Percentiles rank a stretch among this genome's conserved stretches.
These are phyloP conservation scores for Caligus rogercresseyi DNA, from an alignment of 1,140 invertebrate species.

Conservation along the genomic window DNA sequence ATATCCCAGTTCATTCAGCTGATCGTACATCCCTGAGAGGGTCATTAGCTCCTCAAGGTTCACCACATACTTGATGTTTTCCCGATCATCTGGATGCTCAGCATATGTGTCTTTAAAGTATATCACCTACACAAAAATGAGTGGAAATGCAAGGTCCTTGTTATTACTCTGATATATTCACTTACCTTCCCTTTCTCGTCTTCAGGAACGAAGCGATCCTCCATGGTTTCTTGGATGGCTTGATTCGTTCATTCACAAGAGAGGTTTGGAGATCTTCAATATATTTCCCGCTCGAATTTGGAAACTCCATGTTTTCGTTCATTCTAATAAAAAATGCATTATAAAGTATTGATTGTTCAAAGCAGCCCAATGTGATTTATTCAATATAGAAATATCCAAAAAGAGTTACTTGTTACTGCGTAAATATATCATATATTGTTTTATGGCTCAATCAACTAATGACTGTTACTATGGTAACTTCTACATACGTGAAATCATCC, in stretches of 20 bases:
- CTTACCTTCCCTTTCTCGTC: conserved; percentile 14
- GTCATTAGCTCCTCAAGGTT: conserved; percentile 14
- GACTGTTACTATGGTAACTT: too few species aligned
- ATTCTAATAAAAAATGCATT: conserved; percentile 7
- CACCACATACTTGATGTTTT: conserved; percentile 18
- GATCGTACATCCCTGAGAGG: conserved; percentile 8
- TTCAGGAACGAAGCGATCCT: not conserved
- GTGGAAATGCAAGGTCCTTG: not conserved
- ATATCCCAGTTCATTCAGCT: conserved; percentile 5
- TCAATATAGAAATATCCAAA: too few species aligned
- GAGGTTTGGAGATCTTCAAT: conserved; percentile 18
- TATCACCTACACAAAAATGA: conserved; percentile 4
- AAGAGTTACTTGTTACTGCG: too few species aligned
- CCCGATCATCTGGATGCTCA: conserved; percentile 19
- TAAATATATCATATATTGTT: too few species aligned
- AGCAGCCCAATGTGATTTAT: too few species aligned
- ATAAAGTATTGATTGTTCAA: not conserved
- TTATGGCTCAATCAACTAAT: too few species aligned
- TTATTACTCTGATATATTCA: not conserved
- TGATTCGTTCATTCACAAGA: conserved; percentile 13
- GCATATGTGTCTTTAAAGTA: conserved; percentile 18
- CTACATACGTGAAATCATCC: too few species aligned
- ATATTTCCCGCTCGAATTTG: not conserved
- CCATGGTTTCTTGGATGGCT: not conserved
- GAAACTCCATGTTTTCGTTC: conserved; percentile 21